These are phyloP conservation scores for Perdita meconis DNA, from an alignment of 2,888 invertebrate genomes.

Conservation along the genomic window DNA sequence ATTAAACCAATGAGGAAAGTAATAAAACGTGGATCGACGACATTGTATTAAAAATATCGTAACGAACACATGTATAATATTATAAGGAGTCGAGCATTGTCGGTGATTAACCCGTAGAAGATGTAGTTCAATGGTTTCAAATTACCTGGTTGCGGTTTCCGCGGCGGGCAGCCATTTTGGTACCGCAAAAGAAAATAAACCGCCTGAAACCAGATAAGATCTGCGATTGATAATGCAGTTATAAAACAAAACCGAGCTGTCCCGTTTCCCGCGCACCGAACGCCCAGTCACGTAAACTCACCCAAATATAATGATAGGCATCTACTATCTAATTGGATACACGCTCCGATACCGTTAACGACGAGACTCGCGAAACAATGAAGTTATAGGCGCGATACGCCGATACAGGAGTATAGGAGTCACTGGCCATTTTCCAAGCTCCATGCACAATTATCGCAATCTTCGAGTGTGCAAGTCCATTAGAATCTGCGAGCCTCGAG, in stretches of 20 bases:
- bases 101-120: constrained; percentile 73
- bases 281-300: constrained; percentile 18
- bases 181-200: constrained; percentile 70
- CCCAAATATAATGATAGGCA: constrained; percentile 1
- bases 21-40: constrained; percentile 15
- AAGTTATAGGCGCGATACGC: constrained; percentile 20
- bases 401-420: background rate
- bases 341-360: constrained; percentile 13
- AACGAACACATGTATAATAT: constrained; percentile 35
- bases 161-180: constrained; percentile 70
- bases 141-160: constrained; percentile 70
- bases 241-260: constrained; percentile 27
- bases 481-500: background rate
- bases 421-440: constrained; percentile 1
- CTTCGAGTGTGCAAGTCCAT: background rate
- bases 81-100: constrained; percentile 50
- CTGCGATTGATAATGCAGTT: constrained; percentile 53
- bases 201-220: constrained; percentile 63
- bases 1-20: background rate
- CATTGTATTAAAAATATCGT: constrained; percentile 30
- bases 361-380: constrained; percentile 18
- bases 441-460: background rate
- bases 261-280: constrained; percentile 9
- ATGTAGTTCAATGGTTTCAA: constrained; percentile 74
- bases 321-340: constrained; percentile 15